Evolutionary conservation across 2,888 invertebrate genomes (phyloP).

Genomic region (Acanthacorydalis orientalis): DNA sequence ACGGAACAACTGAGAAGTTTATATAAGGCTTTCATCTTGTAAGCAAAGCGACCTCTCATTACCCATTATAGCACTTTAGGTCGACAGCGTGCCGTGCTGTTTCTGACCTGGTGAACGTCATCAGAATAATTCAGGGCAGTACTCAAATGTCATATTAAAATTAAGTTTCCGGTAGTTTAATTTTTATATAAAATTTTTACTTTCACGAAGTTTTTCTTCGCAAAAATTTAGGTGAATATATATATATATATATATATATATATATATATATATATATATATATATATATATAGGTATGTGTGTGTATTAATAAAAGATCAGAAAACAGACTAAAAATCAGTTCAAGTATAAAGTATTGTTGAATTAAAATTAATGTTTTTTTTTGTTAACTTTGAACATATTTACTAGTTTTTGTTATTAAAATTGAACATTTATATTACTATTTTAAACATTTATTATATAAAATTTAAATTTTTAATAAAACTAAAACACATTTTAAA

Average conservation of each 20-base stretch:
- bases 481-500: no score
- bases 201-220: not conserved
- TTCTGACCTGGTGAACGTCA: not conserved
- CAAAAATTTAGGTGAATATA: not conserved
- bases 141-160: not conserved
- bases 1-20: not conserved
- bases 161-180: not conserved
- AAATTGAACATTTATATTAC: no score
- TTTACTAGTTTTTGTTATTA: no score
- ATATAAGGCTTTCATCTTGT: conserved; percentile 3
- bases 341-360: no score
- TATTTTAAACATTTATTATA: no score
- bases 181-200: not conserved
- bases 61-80: conserved; percentile 3
- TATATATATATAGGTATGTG: no score
- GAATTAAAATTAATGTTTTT: no score
- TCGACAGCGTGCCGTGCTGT: no score
- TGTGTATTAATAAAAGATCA: no score
- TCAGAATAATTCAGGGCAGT: not conserved
- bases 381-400: no score
- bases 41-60: conserved; percentile 5
- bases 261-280: not conserved
- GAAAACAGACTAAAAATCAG: no score
- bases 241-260: not conserved
- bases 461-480: no score